These are phyloP conservation scores for Cantharis flavilabris DNA, from an alignment of 2,888 invertebrate species.

Conservation along the genomic window DNA sequence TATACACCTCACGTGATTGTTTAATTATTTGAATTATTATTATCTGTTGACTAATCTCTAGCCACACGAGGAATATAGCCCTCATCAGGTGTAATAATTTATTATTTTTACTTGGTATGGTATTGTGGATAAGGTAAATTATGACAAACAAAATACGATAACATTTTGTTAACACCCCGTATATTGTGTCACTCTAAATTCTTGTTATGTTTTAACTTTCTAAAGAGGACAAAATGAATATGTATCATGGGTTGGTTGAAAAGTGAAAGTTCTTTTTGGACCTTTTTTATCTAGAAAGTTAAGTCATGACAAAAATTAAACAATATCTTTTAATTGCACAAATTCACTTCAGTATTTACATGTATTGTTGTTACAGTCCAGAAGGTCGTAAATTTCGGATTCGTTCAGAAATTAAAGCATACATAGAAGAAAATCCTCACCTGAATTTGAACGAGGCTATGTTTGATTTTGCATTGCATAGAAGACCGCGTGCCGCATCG, in stretches of 20 bases:
- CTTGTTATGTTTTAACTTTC: not conserved
- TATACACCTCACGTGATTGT: no score
- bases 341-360: not conserved
- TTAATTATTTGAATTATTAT: no score
- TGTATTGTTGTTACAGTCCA: constrained; percentile 51
- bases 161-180: not conserved
- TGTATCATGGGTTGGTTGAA: not conserved
- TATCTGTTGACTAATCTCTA: no score
- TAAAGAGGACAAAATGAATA: not conserved
- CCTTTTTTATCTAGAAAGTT: not conserved
- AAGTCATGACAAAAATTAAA: not conserved
- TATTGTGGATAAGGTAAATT: no score
- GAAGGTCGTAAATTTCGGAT: constrained; percentile 66
- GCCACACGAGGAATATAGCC: no score
- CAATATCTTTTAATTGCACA: no score
- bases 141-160: no score
- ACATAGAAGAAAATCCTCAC: constrained; percentile 54
- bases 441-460: constrained; percentile 59
- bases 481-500: constrained; percentile 47
- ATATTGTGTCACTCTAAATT: not conserved
- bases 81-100: no score
- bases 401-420: constrained; percentile 61
- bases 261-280: not conserved
- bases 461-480: constrained; percentile 64
- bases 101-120: no score